These are phyloP conservation scores for Agrotis clavis DNA, from an alignment of 2,888 invertebrate genomes.

Conservation along the genomic window DNA sequence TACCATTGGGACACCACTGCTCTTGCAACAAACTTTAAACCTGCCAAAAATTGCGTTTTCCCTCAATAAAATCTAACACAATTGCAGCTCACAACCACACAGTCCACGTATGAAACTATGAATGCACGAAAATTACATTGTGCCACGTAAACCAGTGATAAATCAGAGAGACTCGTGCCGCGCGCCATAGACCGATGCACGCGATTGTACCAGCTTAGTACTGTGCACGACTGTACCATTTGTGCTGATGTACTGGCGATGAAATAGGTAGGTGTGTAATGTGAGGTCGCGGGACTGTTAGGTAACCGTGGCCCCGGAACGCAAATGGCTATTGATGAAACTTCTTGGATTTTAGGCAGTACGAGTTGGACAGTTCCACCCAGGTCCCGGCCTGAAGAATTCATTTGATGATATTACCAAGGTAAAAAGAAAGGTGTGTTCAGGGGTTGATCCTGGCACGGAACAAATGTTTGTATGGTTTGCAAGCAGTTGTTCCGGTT, in stretches of 20 bases:
- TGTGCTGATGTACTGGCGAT: background rate
- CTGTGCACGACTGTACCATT: slow-evolving; percentile 39
- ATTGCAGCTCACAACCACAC: slow-evolving; percentile 9
- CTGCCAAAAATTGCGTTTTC: background rate
- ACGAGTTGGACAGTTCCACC: too few species aligned
- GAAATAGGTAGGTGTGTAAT: background rate
- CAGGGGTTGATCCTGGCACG: too few species aligned
- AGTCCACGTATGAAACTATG: slow-evolving; percentile 12
- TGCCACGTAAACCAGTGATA: slow-evolving; percentile 63
- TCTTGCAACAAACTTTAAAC: background rate
- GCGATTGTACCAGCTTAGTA: slow-evolving; percentile 51
- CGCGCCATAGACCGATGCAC: slow-evolving; percentile 55
- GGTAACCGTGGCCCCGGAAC: too few species aligned
- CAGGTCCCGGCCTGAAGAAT: too few species aligned
- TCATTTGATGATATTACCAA: too few species aligned
- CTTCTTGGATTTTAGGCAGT: too few species aligned
- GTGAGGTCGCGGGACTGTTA: too few species aligned
- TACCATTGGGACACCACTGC: too few species aligned
- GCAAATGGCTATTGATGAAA: too few species aligned
- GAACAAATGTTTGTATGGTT: too few species aligned
- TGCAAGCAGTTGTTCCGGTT: too few species aligned
- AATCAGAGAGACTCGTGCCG: slow-evolving; percentile 62
- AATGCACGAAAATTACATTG: slow-evolving; percentile 58
- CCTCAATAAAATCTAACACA: slow-evolving; percentile 4
- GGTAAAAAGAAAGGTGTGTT: too few species aligned